Evolutionary conservation across 2,888 invertebrate genomes (phyloP).

Genomic region (Nomada ruficornis): DNA sequence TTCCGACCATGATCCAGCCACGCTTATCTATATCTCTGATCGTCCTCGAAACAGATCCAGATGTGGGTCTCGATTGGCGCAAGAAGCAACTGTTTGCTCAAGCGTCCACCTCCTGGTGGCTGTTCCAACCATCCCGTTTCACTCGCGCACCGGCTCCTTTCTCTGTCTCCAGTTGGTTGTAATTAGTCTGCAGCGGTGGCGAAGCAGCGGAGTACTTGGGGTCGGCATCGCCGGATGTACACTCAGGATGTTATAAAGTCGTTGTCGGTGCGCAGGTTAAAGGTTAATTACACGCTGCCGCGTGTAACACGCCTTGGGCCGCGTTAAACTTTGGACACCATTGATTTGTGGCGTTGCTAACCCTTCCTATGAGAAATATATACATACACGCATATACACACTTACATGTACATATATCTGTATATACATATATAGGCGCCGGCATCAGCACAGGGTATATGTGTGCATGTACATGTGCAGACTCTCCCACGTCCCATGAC

Average conservation of each 20-base stretch:
- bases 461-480: neutral
- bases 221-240: slow-evolving; percentile 66
- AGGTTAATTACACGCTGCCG: slow-evolving; percentile 79
- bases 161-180: slow-evolving; percentile 41
- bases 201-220: slow-evolving; percentile 30
- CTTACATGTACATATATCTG: neutral
- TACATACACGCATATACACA: slow-evolving; percentile 1
- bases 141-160: slow-evolving; percentile 3
- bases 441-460: slow-evolving; percentile 1
- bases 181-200: slow-evolving; percentile 63
- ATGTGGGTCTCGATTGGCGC: slow-evolving; percentile 50
- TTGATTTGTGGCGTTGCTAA: slow-evolving; percentile 78
- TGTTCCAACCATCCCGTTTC: neutral
- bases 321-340: slow-evolving; percentile 80
- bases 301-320: slow-evolving; percentile 73
- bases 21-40: slow-evolving; percentile 52
- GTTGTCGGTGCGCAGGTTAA: slow-evolving; percentile 72
- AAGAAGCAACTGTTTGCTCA: slow-evolving; percentile 56
- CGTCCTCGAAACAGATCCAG: slow-evolving; percentile 46
- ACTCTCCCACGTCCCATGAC: slow-evolving; percentile 18
- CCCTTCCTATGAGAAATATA: slow-evolving; percentile 61
- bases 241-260: slow-evolving; percentile 75
- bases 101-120: slow-evolving; percentile 6
- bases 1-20: slow-evolving; percentile 17
- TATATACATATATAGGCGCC: neutral